A percentile compares a stretch with the other conserved stretches of the same genome.
Evolutionary conservation across 53 echinoderm and acorn worm species (phyloP).

Genomic region (Apostichopus leukothele): DNA sequence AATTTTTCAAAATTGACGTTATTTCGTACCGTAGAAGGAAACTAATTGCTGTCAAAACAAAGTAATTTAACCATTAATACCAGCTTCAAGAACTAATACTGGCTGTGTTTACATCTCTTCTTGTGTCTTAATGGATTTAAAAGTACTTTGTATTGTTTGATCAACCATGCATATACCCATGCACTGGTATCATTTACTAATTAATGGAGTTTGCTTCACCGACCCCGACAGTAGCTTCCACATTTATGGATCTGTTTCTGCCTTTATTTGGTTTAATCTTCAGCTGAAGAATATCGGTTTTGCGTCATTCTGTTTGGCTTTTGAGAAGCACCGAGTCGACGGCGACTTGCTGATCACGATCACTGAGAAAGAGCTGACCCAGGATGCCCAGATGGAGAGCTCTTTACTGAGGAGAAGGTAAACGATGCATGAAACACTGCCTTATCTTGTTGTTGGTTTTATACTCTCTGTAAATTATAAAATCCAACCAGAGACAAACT

Average conservation of each 20-base stretch:
- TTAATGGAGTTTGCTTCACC: not conserved
- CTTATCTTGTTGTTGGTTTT: too few relatives aligned
- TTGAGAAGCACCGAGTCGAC: slow-evolving; percentile 88
- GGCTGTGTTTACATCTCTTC: too few relatives aligned
- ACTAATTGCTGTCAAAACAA: too few relatives aligned
- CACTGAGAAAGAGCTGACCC: slow-evolving; percentile 73
- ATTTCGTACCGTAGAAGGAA: too few relatives aligned
- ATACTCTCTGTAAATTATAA: too few relatives aligned
- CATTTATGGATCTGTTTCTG: not conserved
- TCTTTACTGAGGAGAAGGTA: slow-evolving; percentile 86
- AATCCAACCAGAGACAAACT: too few relatives aligned
- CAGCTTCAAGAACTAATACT: too few relatives aligned
- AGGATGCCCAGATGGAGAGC: slow-evolving; percentile 87
- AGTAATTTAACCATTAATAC: too few relatives aligned
- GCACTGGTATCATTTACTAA: not conserved
- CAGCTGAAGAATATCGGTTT: slow-evolving; percentile 63
- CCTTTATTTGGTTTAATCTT: not conserved
- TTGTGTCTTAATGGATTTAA: too few relatives aligned
- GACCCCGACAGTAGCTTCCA: not conserved
- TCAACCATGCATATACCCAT: not conserved
- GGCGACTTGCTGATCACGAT: slow-evolving; percentile 93
- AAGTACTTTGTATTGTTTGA: not conserved
- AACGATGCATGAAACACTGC: not conserved
- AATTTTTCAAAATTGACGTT: too few relatives aligned
- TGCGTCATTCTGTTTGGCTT: slow-evolving; percentile 63